These are phyloP conservation scores for Sapajus apella DNA, from an alignment of 2,113 vertebrate genomes.

Conservation along the genomic window DNA sequence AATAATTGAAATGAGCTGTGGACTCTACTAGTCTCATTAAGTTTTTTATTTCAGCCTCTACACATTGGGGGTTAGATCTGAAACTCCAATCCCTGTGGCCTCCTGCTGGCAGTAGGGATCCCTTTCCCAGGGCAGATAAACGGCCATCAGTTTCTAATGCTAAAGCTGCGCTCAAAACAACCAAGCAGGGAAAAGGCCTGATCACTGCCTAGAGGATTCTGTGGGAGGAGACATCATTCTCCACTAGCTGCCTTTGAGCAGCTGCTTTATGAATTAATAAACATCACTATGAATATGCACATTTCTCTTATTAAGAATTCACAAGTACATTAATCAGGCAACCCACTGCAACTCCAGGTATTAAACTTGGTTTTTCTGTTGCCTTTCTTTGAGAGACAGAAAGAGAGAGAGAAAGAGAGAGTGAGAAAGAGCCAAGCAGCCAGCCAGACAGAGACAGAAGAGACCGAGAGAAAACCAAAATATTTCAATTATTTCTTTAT, in stretches of 20 bases:
- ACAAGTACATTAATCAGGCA: constrained; percentile 76
- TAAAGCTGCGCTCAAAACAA: background rate
- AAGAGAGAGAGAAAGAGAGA: background rate
- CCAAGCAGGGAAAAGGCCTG: background rate
- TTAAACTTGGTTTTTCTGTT: constrained; percentile 73
- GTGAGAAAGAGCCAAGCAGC: background rate
- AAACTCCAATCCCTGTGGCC: constrained; percentile 6
- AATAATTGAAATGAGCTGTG: constrained; percentile 81
- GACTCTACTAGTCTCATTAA: constrained; percentile 78
- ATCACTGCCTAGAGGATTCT: constrained; percentile 29
- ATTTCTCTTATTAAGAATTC: constrained; percentile 80
- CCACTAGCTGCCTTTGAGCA: constrained; percentile 72
- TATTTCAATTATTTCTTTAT: background rate
- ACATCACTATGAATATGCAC: constrained; percentile 80
- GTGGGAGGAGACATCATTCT: constrained; percentile 59
- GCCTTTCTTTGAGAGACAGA: constrained; percentile 21
- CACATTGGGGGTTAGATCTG: constrained; percentile 47
- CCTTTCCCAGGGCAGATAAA: constrained; percentile 16
- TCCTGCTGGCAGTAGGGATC: constrained; percentile 35
- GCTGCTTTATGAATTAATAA: constrained; percentile 87
- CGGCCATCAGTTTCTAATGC: background rate
- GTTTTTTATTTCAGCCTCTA: constrained; percentile 74
- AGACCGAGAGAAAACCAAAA: background rate
- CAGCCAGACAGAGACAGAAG: background rate
- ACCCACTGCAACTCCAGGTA: constrained; percentile 74